These are phyloP conservation scores for Scaptodrosophila lebanonensis DNA, from an alignment of 1,140 invertebrate genomes.

Conservation along the genomic window DNA sequence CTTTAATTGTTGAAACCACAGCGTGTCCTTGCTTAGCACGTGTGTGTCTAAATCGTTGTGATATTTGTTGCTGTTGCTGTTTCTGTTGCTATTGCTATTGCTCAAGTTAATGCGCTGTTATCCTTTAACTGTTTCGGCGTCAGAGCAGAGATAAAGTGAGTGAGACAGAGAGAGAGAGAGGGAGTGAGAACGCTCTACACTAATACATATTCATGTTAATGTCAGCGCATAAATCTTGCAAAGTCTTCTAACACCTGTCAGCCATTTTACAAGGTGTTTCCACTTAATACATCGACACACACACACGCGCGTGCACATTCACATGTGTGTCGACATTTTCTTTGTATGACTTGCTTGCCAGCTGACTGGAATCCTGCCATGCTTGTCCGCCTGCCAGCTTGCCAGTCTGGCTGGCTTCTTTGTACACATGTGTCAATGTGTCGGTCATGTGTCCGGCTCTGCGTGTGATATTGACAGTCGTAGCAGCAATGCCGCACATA, in stretches of 20 bases:
- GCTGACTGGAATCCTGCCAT: slow-evolving; percentile 3
- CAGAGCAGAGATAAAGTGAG: slow-evolving; percentile 10
- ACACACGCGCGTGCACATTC: slow-evolving; percentile 8
- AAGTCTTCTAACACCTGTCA: slow-evolving; percentile 75
- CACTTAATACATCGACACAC: slow-evolving; percentile 65
- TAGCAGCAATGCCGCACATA: no score
- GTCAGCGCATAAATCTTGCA: slow-evolving; percentile 74
- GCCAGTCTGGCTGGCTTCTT: slow-evolving; percentile 42
- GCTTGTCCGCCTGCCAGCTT: slow-evolving; percentile 13
- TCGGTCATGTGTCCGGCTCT: slow-evolving; percentile 68
- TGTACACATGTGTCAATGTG: slow-evolving; percentile 73
- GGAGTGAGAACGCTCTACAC: slow-evolving; percentile 45
- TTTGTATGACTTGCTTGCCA: no score
- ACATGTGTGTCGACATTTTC: no score
- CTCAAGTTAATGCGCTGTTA: slow-evolving; percentile 74
- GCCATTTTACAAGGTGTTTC: slow-evolving; percentile 75
- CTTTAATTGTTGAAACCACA: slow-evolving; percentile 73
- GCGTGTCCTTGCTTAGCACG: slow-evolving; percentile 59
- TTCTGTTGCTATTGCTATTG: slow-evolving; percentile 72
- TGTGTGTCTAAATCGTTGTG: slow-evolving; percentile 26
- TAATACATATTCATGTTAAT: slow-evolving; percentile 74
- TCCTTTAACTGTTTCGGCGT: slow-evolving; percentile 71
- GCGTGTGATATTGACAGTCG: slow-evolving; percentile 70
- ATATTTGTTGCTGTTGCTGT: slow-evolving; percentile 34
- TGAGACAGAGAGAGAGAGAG: slow-evolving; percentile 6